Base-by-base conservation (phyloP, 2,888 invertebrate genomes). In the Rhagium mordax region DNA sequence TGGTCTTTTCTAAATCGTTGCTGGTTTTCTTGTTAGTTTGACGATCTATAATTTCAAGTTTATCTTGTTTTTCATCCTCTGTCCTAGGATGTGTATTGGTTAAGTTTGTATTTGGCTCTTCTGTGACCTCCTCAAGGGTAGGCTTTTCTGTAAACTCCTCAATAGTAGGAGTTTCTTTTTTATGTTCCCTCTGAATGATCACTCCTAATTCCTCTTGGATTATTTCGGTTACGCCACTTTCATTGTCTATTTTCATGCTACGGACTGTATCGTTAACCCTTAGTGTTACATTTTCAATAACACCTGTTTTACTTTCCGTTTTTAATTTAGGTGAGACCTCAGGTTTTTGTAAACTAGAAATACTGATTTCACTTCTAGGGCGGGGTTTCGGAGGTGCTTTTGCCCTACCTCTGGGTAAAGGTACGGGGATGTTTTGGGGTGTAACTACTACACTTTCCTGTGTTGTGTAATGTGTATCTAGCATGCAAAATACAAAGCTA, bases 401-500 rank as follows among this genome's bases (percentile, higher is more conserved):
- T n/a, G 74, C 65, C 75, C 76, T 80, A 74, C 60, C 72, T 78
- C 81, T 81, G 62, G 85, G 82, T 80, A 81, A 74, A 70, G 85
- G 83, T 74, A 74, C 75, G 55, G 82, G 82, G 75, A 80, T 82
- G 82, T 75, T 79, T 72, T 75, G 75, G 49, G 77, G 78, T 75
- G 74, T 76, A n/a, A n/a, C n/a, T 76, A 81, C 70, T 72, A 76
- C 59, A 67, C 41, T 68, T 60, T 80, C 81, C 79, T 78, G 78
- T 80, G 80, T 76, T 81, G 78, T 75, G 75, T 77, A 72, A 67
- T 79, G 75, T 75, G 81, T 74, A 79, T 82, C 84, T 85, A 83
- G 79, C 85, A 85, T 86, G 85, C 84, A 85, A 84, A 84, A 82
- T 76, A 81, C 71, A 81, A 80, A 79, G 79, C 75, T 55, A 49